Conservation (phyloP, 2,888 invertebrate genomes). For the Sphinx pinastri region DNA sequence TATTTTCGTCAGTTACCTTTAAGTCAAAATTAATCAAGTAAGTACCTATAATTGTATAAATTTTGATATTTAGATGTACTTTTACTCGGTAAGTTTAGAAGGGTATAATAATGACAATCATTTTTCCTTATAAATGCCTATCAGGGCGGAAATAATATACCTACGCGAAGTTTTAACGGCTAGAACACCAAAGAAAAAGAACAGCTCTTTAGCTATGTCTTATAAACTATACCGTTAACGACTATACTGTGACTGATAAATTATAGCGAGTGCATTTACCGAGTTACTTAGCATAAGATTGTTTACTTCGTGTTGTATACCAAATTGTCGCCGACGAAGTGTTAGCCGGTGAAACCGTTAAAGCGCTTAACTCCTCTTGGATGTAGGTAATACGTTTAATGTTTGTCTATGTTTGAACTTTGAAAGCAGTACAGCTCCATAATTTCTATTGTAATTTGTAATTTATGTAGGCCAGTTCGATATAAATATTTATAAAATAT, state of each 20-base stretch:
- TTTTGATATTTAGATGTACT: not conserved
- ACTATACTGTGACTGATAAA: conserved; percentile 50
- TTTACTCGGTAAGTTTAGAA: conserved; percentile 14
- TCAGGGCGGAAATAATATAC: conserved; percentile 33
- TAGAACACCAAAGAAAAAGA: conserved; percentile 80
- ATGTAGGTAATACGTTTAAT: not conserved
- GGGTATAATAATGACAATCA: not conserved
- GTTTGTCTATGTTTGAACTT: conserved; percentile 5
- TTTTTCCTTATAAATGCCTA: not conserved
- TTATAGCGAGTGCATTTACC: conserved; percentile 49
- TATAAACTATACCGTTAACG: conserved; percentile 49
- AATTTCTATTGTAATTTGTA: conserved; percentile 60
- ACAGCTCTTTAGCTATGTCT: conserved; percentile 48
- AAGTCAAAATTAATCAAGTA: not conserved
- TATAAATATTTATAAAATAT: conserved; percentile 66
- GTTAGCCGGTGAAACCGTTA: conserved; percentile 59
- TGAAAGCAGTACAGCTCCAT: conserved; percentile 46
- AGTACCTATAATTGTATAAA: not conserved
- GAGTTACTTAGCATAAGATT: conserved; percentile 39
- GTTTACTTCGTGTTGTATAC: conserved; percentile 37
- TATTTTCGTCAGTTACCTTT: conserved; percentile 9
- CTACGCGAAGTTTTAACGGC: conserved; percentile 66
- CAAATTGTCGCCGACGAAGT: conserved; percentile 42
- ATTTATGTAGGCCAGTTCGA: conserved; percentile 75
- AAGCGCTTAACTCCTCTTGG: not conserved